These are phyloP conservation scores for Orussus abietinus DNA, from an alignment of 1,140 invertebrate genomes.

Conservation along the genomic window DNA sequence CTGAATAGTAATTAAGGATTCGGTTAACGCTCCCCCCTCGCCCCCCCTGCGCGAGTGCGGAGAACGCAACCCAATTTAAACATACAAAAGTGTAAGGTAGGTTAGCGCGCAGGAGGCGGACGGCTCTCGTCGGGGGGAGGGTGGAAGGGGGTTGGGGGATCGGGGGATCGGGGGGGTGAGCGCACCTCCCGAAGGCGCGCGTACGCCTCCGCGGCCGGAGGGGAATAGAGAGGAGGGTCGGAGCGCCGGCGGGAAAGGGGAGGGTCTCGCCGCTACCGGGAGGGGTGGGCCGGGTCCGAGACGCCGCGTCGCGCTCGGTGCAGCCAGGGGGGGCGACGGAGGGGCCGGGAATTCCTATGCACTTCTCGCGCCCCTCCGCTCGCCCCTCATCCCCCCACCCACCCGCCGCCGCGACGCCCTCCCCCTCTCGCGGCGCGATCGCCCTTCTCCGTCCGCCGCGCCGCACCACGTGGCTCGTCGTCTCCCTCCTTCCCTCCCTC, in stretches of 20 bases:
- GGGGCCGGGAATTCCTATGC: constrained; percentile 39
- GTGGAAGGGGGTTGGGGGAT: constrained; percentile 11
- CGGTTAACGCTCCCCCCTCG: constrained; percentile 39
- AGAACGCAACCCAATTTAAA: constrained; percentile 42
- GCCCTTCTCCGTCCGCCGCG: constrained; percentile 1
- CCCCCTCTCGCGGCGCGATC: background rate
- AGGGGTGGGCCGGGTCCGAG: constrained; percentile 13
- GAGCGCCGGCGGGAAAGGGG: constrained; percentile 6
- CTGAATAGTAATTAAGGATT: constrained; percentile 47
- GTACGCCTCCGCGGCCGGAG: constrained; percentile 10
- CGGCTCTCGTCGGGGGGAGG: constrained; percentile 11
- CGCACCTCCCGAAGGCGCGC: constrained; percentile 3
- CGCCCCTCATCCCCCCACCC: background rate
- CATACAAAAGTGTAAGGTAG: constrained; percentile 36
- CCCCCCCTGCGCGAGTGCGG: constrained; percentile 33
- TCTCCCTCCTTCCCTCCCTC: background rate
- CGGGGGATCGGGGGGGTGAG: constrained; percentile 2
- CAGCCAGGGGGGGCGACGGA: constrained; percentile 31
- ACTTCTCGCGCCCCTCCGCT: constrained; percentile 12
- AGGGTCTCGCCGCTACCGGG: background rate
- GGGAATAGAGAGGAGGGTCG: constrained; percentile 8
- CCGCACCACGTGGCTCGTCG: background rate
- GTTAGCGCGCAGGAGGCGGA: constrained; percentile 11
- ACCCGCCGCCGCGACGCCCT: background rate
- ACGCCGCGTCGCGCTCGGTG: constrained; percentile 37